Base-by-base conservation (phyloP, 2,888 invertebrate genomes). In the Anoplius nigerrimus region DNA sequence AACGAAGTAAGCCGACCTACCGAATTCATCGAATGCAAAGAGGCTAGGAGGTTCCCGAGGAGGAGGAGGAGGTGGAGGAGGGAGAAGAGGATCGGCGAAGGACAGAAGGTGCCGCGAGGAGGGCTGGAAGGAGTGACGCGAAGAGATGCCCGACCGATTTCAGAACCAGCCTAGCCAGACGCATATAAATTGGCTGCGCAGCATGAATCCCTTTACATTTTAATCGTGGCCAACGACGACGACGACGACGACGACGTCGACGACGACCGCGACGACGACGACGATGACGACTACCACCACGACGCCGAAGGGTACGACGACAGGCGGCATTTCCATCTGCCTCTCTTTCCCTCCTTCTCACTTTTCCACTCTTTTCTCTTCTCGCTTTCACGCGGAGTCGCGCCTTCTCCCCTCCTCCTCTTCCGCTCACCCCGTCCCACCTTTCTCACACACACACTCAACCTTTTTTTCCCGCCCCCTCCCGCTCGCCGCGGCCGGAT, bases 141-240 rank as follows among this genome's bases (percentile, higher is more conserved):
- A 6, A 53, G 5, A 27, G 58, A 43, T 60, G 52, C 27, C 59
- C 62, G 64, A 27, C 71, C 67, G 78, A 78, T 78, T 78, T 72
- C 67, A 73, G 70, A 67, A 67, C 75, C 69, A 73, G 65, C 68
- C 69, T 72, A 72, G 75, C 78, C 79, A 77, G 79, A 79, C 78
- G 79, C 78, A 75, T 79, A 79, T 79, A 79, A 79, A 79, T 79
- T 79, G 79, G 79, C 78, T 72, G 72, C 74, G 65, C 71, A 68
- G 72, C 72, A 71, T 75, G 76, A 79, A 79, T 79, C 76, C 74
- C 72, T 79, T 78, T 76, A 77, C 76, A 79, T 79, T 79, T 79
- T 79, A 79, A 79, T 79, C 77, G 78, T 55, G 71, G 62, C 66
- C 66, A 69, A 66, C 73, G 62, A 74, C 68, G 74, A 71, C 72